phyloP scores from a whole-genome alignment of 2,888 invertebrate genomes.

The Bhutanitis thaidina region DNA sequence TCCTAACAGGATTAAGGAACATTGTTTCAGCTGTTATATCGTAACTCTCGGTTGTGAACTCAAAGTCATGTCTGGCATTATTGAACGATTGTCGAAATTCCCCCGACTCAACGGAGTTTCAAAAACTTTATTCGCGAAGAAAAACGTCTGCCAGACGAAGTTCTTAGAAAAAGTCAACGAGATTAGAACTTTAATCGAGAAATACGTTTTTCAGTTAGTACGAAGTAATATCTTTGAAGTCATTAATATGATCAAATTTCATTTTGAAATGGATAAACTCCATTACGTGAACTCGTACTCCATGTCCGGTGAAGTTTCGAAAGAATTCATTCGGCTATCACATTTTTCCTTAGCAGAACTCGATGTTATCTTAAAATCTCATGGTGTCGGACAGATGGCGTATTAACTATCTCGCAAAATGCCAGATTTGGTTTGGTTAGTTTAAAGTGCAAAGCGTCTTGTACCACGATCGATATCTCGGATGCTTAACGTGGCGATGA shows the following conservation, averaged over 20 bases:
- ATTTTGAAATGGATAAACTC: not conserved
- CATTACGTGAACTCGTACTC: not conserved
- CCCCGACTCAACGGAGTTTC: conserved; percentile 4
- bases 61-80: conserved; percentile 12
- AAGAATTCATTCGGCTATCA: no score
- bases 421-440: no score
- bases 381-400: no score
- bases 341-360: no score
- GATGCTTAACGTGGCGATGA: no score
- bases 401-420: no score
- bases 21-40: not conserved
- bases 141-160: conserved; percentile 1
- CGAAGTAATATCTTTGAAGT: conserved; percentile 2
- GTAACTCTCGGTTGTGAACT: not conserved
- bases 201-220: conserved; percentile 11
- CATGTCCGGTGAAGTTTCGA: no score
- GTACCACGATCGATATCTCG: no score
- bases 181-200: conserved; percentile 19
- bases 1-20: not conserved
- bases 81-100: conserved; percentile 12
- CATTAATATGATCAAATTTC: conserved; percentile 12
- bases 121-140: conserved; percentile 3
- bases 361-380: no score
- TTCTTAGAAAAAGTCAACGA: conserved; percentile 11
- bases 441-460: no score